A percentile compares a stretch with the other conserved stretches of the same genome.
Evolutionary conservation across 1,140 invertebrate genomes (phyloP).

Genomic region (Caenorhabditis tropicalis): DNA sequence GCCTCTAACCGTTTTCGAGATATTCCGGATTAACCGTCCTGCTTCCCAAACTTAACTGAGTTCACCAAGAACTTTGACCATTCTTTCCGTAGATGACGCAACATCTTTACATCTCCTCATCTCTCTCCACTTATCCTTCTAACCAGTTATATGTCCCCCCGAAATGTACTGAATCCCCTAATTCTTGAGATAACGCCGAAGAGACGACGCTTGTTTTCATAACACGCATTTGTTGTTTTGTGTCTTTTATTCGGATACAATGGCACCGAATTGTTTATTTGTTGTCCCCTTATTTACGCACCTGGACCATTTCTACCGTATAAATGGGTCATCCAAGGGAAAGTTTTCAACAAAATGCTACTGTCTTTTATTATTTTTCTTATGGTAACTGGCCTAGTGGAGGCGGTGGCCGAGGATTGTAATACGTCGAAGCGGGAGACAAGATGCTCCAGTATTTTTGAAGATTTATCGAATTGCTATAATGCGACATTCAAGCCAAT

Average conservation of each 20-base stretch:
- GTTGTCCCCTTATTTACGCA: not conserved
- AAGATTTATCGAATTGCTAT: conserved; percentile 8
- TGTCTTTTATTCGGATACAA: too few relatives aligned
- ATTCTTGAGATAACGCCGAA: too few relatives aligned
- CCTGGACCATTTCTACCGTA: not conserved
- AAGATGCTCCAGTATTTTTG: conserved; percentile 25
- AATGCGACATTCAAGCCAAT: conserved; percentile 9
- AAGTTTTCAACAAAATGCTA: not conserved
- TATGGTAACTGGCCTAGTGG: not conserved
- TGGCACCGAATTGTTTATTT: too few relatives aligned
- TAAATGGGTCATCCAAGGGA: not conserved
- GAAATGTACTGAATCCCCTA: too few relatives aligned
- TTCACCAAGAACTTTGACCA: not conserved
- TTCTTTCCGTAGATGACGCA: not conserved
- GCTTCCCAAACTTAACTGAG: not conserved
- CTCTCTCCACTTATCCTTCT: not conserved
- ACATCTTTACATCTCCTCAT: not conserved
- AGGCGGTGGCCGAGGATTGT: not conserved
- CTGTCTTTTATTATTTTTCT: not conserved
- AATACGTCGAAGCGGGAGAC: not conserved
- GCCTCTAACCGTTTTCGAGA: too few relatives aligned
- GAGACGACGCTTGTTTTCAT: too few relatives aligned
- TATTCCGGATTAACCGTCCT: too few relatives aligned
- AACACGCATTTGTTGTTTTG: too few relatives aligned
- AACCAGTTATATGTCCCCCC: conserved; percentile 31